Percentiles rank a stretch among this genome's conserved stretches.
phyloP scores from a whole-genome alignment of 2,797 vertebrate genomes.

The Morelia viridis region DNA sequence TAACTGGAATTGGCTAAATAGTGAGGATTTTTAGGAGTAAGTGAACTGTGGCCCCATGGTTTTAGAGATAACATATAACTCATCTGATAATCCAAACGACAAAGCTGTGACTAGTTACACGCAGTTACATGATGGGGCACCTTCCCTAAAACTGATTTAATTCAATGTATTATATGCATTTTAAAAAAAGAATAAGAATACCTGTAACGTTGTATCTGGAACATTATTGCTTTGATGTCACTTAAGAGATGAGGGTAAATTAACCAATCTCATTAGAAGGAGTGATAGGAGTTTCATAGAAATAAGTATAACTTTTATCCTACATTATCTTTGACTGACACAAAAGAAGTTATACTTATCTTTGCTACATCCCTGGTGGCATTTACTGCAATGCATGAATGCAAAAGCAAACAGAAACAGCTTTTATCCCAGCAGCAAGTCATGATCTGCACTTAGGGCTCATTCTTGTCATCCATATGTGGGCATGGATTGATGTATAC shows the following conservation, averaged over 20 bases:
- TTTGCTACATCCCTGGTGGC: slow-evolving; percentile 56
- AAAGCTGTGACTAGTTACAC: neutral
- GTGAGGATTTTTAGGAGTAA: neutral
- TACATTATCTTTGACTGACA: slow-evolving; percentile 39
- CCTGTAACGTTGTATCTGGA: neutral
- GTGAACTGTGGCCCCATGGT: neutral
- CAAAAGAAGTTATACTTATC: slow-evolving; percentile 53
- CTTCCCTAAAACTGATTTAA: neutral
- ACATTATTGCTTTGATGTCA: slow-evolving; percentile 13
- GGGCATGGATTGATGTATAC: slow-evolving; percentile 68
- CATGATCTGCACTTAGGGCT: slow-evolving; percentile 71
- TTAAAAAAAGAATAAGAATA: neutral
- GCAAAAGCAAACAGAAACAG: slow-evolving; percentile 71
- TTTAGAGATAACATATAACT: neutral
- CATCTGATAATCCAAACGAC: neutral
- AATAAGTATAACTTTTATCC: slow-evolving; percentile 44
- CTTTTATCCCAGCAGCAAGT: slow-evolving; percentile 72
- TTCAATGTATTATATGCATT: neutral
- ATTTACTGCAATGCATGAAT: slow-evolving; percentile 62
- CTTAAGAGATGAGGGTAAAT: slow-evolving; percentile 44
- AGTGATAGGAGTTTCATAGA: slow-evolving; percentile 48
- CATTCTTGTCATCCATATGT: slow-evolving; percentile 65
- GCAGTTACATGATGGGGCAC: neutral
- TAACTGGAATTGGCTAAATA: neutral
- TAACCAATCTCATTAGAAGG: slow-evolving; percentile 31